phyloP scores from a whole-genome alignment of 2,888 invertebrate genomes.

The Drosophila paramelanica region DNA sequence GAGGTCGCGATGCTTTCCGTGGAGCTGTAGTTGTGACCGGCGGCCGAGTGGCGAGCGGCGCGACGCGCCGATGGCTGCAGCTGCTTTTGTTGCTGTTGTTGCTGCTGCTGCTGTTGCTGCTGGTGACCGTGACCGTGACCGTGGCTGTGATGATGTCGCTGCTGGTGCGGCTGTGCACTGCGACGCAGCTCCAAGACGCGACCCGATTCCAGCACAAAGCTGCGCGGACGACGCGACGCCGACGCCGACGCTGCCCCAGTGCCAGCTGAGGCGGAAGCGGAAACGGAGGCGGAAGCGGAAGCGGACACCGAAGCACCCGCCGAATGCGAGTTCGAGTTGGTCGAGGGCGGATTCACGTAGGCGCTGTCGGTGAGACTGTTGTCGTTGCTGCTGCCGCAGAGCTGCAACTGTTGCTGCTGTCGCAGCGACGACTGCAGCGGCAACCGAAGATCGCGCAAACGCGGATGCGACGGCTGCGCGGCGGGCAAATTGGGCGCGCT shows the following conservation, averaged over 20 bases:
- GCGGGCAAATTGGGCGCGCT: conserved; percentile 92
- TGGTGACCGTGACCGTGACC: conserved; percentile 72
- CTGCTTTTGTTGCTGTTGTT: conserved; percentile 49
- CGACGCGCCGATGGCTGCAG: conserved; percentile 2
- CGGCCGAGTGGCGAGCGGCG: not conserved
- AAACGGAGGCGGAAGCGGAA: conserved; percentile 46
- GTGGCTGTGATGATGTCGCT: conserved; percentile 71
- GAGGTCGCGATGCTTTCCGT: conserved; percentile 95
- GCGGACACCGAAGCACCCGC: conserved; percentile 57
- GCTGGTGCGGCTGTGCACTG: conserved; percentile 84
- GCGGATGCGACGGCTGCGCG: conserved; percentile 88
- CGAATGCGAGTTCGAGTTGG: conserved; percentile 60
- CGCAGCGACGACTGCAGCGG: conserved; percentile 89
- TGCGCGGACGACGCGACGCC: conserved; percentile 86
- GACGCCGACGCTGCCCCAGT: conserved; percentile 70
- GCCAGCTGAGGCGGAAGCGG: conserved; percentile 34
- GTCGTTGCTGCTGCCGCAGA: conserved; percentile 79
- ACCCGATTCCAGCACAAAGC: conserved; percentile 87
- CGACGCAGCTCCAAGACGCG: conserved; percentile 91
- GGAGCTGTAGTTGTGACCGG: conserved; percentile 86
- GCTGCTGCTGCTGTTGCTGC: conserved; percentile 54
- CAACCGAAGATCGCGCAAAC: conserved; percentile 90
- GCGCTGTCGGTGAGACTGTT: conserved; percentile 83
- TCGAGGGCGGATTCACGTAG: conserved; percentile 83
- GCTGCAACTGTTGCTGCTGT: conserved; percentile 72